Percentiles rank a stretch among this genome's conserved stretches.
These are phyloP conservation scores for Drosophila mauritiana DNA, from an alignment of 1,140 invertebrate species.

Conservation along the genomic window DNA sequence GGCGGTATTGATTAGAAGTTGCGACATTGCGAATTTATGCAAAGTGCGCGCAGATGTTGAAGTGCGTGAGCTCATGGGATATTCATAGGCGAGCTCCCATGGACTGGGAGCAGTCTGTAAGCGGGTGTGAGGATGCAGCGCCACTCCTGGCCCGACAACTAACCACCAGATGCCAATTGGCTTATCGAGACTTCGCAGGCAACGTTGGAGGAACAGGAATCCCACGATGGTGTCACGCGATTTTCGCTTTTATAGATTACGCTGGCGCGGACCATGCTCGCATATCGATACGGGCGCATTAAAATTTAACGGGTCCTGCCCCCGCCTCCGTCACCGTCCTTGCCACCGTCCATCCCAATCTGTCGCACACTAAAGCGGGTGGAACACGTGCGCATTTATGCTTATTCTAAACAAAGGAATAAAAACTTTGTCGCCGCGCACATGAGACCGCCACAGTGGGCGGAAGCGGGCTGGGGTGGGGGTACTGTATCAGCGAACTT, in stretches of 20 bases:
- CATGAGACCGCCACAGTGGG: constrained; percentile 54
- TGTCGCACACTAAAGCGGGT: constrained; percentile 52
- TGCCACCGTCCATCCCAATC: neutral
- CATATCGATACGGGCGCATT: constrained; percentile 81
- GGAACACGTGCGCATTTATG: constrained; percentile 77
- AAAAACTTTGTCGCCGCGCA: constrained; percentile 78
- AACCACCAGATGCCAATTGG: constrained; percentile 10
- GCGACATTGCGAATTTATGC: constrained; percentile 27
- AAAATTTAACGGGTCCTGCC: constrained; percentile 73
- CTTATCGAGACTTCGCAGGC: constrained; percentile 41
- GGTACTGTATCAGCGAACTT: constrained; percentile 12
- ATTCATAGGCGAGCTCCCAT: constrained; percentile 51
- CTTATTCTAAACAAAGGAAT: constrained; percentile 82
- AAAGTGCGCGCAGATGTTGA: constrained; percentile 21
- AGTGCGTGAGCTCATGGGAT: constrained; percentile 57
- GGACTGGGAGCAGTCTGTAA: neutral
- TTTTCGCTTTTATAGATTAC: constrained; percentile 66
- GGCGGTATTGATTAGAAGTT: constrained; percentile 51
- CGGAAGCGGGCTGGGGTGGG: neutral
- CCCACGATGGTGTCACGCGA: constrained; percentile 30
- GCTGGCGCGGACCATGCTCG: constrained; percentile 47
- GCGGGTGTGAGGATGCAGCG: constrained; percentile 10
- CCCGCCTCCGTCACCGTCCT: constrained; percentile 11
- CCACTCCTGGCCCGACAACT: neutral
- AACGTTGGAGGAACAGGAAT: neutral